Percentiles rank a stretch among this genome's conserved stretches.
Evolutionary conservation across 2,888 invertebrate species (phyloP).

Genomic region (Leptinotarsa tumamoca): DNA sequence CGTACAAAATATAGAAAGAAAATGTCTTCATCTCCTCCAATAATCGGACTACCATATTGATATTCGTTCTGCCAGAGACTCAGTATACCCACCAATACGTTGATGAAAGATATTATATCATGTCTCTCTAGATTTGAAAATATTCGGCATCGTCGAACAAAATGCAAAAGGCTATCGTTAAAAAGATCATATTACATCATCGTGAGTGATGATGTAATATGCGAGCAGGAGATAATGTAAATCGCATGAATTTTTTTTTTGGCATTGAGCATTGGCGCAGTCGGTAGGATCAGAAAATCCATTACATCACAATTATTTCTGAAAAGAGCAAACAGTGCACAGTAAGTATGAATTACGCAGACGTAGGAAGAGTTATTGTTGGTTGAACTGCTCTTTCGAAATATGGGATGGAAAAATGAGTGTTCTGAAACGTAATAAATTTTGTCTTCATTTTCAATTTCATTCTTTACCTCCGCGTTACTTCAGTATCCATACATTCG

Average conservation of each 20-base stretch:
- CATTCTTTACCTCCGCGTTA: background rate
- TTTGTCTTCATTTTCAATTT: no score
- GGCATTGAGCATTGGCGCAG: no score
- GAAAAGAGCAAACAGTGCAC: no score
- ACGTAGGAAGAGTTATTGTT: no score
- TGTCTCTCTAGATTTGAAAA: conserved; percentile 51
- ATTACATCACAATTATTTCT: no score
- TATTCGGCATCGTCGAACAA: conserved; percentile 55
- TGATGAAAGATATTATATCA: conserved; percentile 51
- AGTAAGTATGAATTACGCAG: no score
- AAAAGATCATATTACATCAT: conserved; percentile 24
- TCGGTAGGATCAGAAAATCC: no score
- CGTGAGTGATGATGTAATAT: conserved; percentile 60
- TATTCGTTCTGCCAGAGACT: background rate
- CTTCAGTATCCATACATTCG: background rate
- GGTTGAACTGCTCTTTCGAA: no score
- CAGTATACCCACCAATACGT: background rate
- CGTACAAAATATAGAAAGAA: no score
- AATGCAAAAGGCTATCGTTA: conserved; percentile 50
- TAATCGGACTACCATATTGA: no score
- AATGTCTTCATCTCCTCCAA: no score
- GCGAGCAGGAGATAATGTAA: conserved; percentile 54
- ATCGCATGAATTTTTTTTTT: conserved; percentile 46
- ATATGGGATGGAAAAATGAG: background rate
- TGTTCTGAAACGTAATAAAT: background rate